Conservation (phyloP, 1,140 invertebrate species). For the Laupala kohalensis region DNA sequence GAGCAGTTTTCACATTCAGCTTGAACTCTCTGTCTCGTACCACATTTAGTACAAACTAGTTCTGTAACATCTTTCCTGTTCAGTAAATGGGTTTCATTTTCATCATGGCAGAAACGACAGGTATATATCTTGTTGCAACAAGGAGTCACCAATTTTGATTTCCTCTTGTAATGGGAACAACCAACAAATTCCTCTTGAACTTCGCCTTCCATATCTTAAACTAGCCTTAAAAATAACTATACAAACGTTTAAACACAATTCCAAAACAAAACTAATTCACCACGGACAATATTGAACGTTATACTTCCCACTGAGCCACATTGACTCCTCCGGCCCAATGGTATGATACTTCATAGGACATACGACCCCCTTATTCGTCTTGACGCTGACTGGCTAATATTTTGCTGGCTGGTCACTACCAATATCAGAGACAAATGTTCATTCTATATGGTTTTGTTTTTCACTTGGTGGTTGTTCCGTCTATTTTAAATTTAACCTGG, state of each 20-base stretch:
- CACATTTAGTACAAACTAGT: slow-evolving; percentile 67
- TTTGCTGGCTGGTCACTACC: too few species aligned
- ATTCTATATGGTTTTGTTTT: too few species aligned
- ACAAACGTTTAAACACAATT: not conserved
- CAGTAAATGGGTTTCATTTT: slow-evolving; percentile 66
- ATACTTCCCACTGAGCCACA: too few species aligned
- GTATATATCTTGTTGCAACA: slow-evolving; percentile 78
- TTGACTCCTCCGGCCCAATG: too few species aligned
- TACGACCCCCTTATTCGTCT: too few species aligned
- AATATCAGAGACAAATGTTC: too few species aligned
- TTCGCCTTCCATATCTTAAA: not conserved
- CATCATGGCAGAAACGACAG: slow-evolving; percentile 80
- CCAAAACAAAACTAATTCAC: not conserved
- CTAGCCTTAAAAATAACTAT: not conserved
- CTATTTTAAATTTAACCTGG: too few species aligned
- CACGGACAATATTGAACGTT: too few species aligned
- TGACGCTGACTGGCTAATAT: too few species aligned
- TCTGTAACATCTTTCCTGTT: slow-evolving; percentile 68
- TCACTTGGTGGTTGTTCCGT: too few species aligned
- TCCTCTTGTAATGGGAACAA: slow-evolving; percentile 64
- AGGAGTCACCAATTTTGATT: slow-evolving; percentile 70
- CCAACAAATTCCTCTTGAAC: slow-evolving; percentile 29
- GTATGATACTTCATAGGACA: too few species aligned
- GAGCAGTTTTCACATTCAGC: slow-evolving; percentile 60
- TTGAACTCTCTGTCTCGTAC: slow-evolving; percentile 64